Percentiles rank a stretch among this genome's conserved stretches.
Conservation (phyloP, 2,113 vertebrate species). For the Chauna torquata region DNA sequence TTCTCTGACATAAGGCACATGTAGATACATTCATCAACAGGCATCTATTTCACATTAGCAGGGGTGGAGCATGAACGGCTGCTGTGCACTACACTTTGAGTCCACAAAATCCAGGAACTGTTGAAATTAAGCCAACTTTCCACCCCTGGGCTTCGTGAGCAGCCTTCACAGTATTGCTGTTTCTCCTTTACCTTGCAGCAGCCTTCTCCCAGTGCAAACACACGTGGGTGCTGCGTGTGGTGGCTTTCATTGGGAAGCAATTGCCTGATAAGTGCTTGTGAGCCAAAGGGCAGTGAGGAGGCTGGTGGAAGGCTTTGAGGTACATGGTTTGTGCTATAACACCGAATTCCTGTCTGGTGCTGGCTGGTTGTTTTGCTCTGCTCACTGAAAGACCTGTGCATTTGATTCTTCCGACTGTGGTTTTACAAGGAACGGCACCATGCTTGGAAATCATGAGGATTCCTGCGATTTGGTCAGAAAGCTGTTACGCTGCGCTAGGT, state of each 20-base stretch:
- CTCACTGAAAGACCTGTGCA: background rate
- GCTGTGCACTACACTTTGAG: background rate
- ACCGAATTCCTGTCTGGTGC: background rate
- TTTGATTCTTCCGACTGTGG: background rate
- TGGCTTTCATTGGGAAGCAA: background rate
- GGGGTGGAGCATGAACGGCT: background rate
- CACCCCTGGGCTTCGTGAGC: background rate
- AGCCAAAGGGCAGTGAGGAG: background rate
- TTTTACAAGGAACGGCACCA: background rate
- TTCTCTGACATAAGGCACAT: background rate
- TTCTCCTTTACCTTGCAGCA: background rate
- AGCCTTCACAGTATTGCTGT: background rate
- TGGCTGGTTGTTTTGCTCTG: background rate
- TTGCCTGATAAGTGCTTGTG: background rate
- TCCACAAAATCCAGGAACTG: background rate
- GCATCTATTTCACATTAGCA: background rate
- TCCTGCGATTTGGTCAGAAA: background rate
- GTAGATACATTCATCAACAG: background rate
- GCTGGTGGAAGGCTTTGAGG: background rate
- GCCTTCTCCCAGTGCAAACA: background rate
- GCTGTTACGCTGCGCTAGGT: rapidly evolving
- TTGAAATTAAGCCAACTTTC: background rate
- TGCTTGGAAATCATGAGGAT: background rate
- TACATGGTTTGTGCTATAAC: rapidly evolving
- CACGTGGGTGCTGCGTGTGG: background rate